Conservation (phyloP, 2,888 invertebrate species). For the Drosophila siamana region DNA sequence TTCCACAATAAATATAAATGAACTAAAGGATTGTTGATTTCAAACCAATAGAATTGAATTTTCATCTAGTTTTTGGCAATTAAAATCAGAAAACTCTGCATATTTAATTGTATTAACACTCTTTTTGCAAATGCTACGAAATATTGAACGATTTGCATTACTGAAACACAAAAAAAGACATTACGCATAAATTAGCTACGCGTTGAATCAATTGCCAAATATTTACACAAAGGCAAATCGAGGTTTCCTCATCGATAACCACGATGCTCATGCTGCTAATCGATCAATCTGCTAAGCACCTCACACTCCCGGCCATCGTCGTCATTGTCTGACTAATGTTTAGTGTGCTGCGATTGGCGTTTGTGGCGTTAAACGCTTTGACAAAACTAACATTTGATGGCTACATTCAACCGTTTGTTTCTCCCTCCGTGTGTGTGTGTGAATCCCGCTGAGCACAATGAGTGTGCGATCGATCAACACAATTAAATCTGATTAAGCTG, state of each 20-base stretch:
- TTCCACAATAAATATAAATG: too few species aligned
- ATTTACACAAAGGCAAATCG: neutral
- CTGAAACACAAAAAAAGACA: neutral
- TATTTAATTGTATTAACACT: too few species aligned
- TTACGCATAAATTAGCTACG: neutral
- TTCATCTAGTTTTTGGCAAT: too few species aligned
- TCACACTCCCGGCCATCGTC: neutral
- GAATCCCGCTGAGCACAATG: constrained; percentile 16
- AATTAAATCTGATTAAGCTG: constrained; percentile 40
- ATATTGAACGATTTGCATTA: too few species aligned
- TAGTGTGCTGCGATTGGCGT: neutral
- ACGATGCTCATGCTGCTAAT: neutral
- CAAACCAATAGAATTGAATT: too few species aligned
- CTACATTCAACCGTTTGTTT: neutral
- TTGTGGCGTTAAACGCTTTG: constrained; percentile 2
- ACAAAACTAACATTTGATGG: constrained; percentile 1
- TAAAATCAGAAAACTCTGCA: too few species aligned
- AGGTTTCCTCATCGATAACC: neutral
- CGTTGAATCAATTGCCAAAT: neutral
- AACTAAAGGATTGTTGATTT: too few species aligned
- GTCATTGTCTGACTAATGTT: neutral
- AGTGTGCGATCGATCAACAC: constrained; percentile 39
- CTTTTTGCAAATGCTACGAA: too few species aligned
- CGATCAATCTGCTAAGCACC: neutral
- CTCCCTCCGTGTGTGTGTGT: too few species aligned